Conservation (phyloP, 2,113 vertebrate species). For the Sminthopsis crassicaudata region DNA sequence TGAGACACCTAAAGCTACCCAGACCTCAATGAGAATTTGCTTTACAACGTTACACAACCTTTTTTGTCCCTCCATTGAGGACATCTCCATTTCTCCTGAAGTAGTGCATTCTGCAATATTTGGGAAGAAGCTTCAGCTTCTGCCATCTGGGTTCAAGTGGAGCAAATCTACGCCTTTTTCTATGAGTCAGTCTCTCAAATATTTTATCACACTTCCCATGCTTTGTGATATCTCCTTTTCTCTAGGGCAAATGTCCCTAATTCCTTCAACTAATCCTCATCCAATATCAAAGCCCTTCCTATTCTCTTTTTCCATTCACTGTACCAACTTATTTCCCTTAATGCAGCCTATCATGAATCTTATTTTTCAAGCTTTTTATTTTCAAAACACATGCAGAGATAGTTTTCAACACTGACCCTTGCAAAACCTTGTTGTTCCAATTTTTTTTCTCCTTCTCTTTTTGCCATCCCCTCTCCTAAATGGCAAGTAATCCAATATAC, state of each 20-base stretch:
- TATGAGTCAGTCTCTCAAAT: background rate
- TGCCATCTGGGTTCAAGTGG: background rate
- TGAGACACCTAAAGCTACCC: background rate
- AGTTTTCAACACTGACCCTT: no score
- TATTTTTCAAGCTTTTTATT: no score
- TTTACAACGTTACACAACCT: background rate
- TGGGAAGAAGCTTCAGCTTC: background rate
- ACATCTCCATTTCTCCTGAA: background rate
- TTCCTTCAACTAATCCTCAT: background rate
- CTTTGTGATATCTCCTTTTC: background rate
- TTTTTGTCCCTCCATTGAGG: background rate
- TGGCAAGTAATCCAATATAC: no score
- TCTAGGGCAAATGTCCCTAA: background rate
- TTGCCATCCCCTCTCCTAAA: no score
- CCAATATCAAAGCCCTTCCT: background rate
- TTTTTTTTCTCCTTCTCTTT: no score
- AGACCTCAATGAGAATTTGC: background rate
- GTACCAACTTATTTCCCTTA: background rate
- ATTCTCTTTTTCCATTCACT: background rate
- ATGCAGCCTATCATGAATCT: no score
- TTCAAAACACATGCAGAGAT: no score
- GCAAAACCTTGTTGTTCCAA: no score
- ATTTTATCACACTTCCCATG: background rate
- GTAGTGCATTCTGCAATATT: background rate
- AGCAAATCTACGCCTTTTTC: background rate